Base-by-base conservation (phyloP, 2,797 vertebrate species). In the Parotocinclus haroldoi region DNA sequence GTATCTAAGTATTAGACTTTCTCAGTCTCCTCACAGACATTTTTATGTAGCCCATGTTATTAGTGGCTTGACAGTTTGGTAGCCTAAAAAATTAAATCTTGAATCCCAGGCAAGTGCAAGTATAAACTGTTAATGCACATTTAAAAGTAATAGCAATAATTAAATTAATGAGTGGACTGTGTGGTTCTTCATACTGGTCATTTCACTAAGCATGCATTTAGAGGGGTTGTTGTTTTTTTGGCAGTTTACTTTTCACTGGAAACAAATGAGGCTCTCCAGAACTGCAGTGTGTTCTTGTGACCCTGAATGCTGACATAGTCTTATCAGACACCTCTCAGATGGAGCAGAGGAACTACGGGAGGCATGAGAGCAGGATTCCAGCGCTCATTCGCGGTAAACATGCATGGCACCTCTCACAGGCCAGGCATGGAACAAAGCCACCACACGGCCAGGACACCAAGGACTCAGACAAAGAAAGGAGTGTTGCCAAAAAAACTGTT, bases 221-320 rank as follows among this genome's bases (percentile, higher is more conserved):
- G 52, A n/a, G 5, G 42, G 49, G 50, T 44, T 50, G 39, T 10
- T 69, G 13, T 55, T 55, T 10, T 56, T 49, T 57, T 80, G 50
- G 64, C 11, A 19, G 79, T 74, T 37, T 57, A 82, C 77, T 7
- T 37, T 9, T 72, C 17, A 7, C 55, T 64, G 48, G 57, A 40
- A 19, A 68, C 61, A 58, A 63, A 78, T 77, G 78, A 80, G 51
- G 58, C 58, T 55, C 46, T 39, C 13, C 45, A 69, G 27, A 27
- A 11, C 49, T 19, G 63, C 10, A 8, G 11, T 50, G 39, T 56
- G 69, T 36, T 64, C 71, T 0, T 0, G 86, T 89, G 87, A 84
- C 81, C 0, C 73, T 87, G 73, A 79, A 74, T 74, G 86, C 83
- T 82, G 85, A 89, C 71, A n/a, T n/a, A 27, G 78, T 62, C 0